Conservation (phyloP, 2,888 invertebrate genomes). For the Brachypalpus laphriformis region DNA sequence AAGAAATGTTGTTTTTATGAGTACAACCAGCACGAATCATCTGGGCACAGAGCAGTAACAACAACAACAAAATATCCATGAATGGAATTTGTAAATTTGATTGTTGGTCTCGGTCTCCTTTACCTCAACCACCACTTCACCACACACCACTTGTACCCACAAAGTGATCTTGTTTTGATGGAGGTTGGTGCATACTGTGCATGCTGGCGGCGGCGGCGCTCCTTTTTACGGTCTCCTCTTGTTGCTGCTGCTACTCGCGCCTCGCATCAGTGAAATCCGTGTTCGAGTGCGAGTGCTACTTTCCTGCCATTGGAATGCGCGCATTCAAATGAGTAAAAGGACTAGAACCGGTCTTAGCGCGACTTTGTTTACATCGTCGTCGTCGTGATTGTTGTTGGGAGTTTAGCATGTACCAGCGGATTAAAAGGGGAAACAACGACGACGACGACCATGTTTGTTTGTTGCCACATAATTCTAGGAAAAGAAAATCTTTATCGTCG, state of each 20-base stretch:
- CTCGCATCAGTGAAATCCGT: slow-evolving; percentile 10
- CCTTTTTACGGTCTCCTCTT: slow-evolving; percentile 30
- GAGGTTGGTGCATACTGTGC: slow-evolving; percentile 40
- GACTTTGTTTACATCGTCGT: slow-evolving; percentile 71
- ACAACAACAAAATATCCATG: slow-evolving; percentile 77
- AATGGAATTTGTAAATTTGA: slow-evolving; percentile 82
- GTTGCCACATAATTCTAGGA: slow-evolving; percentile 67
- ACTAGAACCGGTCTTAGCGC: slow-evolving; percentile 59
- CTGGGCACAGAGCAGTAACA: slow-evolving; percentile 39
- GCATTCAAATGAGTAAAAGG: slow-evolving; percentile 57
- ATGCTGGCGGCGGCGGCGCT: slow-evolving; percentile 61
- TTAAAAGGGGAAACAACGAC: slow-evolving; percentile 15
- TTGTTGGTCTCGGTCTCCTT: slow-evolving; percentile 52
- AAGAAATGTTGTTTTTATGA: slow-evolving; percentile 42
- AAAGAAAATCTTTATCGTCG: slow-evolving; percentile 60
- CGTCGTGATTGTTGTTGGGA: slow-evolving; percentile 27
- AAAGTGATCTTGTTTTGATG: slow-evolving; percentile 49
- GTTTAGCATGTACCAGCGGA: slow-evolving; percentile 13
- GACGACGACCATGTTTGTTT: slow-evolving; percentile 49
- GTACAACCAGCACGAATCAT: slow-evolving; percentile 40
- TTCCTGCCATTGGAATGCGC: slow-evolving; percentile 60
- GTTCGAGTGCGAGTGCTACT: slow-evolving; percentile 62
- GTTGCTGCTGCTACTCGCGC: background rate
- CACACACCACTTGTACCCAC: slow-evolving; percentile 14
- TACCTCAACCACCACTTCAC: slow-evolving; percentile 6